phyloP scores from a whole-genome alignment of 2,113 vertebrate genomes.

The Antennarius striatus region DNA sequence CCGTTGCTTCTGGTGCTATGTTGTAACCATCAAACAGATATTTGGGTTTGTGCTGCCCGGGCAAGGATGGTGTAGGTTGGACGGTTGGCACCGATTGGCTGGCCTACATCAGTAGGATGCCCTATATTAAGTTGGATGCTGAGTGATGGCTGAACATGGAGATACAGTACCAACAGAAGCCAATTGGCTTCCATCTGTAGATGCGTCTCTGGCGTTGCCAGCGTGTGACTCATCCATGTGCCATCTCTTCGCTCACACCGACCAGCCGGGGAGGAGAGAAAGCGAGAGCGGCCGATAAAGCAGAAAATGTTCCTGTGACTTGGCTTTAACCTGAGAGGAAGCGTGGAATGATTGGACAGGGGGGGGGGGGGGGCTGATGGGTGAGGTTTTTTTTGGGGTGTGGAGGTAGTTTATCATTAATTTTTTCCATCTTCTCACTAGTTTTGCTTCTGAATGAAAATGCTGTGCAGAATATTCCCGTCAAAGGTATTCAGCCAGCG shows the following conservation, averaged over 20 bases:
- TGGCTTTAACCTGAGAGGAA: conserved; percentile 60
- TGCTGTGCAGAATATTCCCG: conserved; percentile 64
- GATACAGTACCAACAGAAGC: conserved; percentile 58
- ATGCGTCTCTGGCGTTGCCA: conserved; percentile 67
- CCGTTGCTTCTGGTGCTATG: conserved; percentile 45
- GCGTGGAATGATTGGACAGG: conserved; percentile 23
- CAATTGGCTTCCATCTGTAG: conserved; percentile 74
- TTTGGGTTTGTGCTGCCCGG: conserved; percentile 39
- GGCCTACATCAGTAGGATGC: conserved; percentile 65
- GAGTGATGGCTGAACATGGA: conserved; percentile 37
- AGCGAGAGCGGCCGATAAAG: conserved; percentile 17
- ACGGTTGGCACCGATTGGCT: conserved; percentile 44
- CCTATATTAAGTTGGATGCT: conserved; percentile 64
- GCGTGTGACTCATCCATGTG: conserved; percentile 72
- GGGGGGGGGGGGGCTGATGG: neutral
- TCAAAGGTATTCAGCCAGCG: conserved; percentile 56
- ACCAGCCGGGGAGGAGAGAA: conserved; percentile 42
- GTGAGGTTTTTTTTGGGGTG: neutral
- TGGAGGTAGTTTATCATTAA: conserved; percentile 46
- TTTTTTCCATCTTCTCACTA: conserved; percentile 50
- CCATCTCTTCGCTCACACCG: conserved; percentile 72
- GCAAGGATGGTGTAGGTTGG: conserved; percentile 37
- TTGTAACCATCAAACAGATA: conserved; percentile 46
- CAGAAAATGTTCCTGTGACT: conserved; percentile 67
- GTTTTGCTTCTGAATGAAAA: conserved; percentile 69